phyloP scores from a whole-genome alignment of 2,113 vertebrate species.

The Shinisaurus crocodilurus region DNA sequence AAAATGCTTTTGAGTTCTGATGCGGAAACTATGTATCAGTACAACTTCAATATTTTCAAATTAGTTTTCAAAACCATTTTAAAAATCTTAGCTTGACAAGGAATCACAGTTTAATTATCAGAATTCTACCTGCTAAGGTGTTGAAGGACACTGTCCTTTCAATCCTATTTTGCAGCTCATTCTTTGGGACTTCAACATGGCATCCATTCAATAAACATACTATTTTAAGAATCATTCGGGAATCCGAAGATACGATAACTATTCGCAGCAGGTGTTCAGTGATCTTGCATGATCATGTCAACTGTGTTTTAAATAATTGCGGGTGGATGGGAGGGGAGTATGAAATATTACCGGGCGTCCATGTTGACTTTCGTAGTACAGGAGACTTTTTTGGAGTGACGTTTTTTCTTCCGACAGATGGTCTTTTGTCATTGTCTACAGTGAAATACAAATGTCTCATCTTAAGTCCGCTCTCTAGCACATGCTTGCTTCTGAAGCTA shows the following conservation, averaged over 20 bases:
- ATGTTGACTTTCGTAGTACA: conserved; percentile 95
- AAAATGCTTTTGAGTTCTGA: neutral
- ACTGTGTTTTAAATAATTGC: neutral
- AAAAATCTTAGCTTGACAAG: neutral
- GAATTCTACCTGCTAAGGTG: neutral
- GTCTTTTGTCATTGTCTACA: conserved; percentile 97
- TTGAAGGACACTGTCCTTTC: neutral
- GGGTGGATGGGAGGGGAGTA: neutral
- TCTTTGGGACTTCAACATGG: neutral
- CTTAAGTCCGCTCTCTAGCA: neutral
- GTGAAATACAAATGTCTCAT: conserved; percentile 43
- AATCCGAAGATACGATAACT: neutral
- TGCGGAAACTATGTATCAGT: neutral
- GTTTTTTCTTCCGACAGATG: conserved; percentile 95
- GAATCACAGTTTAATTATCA: neutral
- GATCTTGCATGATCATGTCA: neutral
- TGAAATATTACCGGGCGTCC: conserved; percentile 87
- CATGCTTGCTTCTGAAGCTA: neutral
- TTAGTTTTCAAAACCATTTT: neutral
- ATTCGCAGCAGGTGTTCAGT: neutral
- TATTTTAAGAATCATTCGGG: neutral
- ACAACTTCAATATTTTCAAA: neutral
- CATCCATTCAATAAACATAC: neutral
- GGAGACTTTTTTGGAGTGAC: conserved; percentile 94
- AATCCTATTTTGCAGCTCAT: neutral